A percentile compares a stretch with the other conserved stretches of the same genome.
These are phyloP conservation scores for Psephotus haematonotus DNA, from an alignment of 2,113 vertebrate species.

Conservation along the genomic window DNA sequence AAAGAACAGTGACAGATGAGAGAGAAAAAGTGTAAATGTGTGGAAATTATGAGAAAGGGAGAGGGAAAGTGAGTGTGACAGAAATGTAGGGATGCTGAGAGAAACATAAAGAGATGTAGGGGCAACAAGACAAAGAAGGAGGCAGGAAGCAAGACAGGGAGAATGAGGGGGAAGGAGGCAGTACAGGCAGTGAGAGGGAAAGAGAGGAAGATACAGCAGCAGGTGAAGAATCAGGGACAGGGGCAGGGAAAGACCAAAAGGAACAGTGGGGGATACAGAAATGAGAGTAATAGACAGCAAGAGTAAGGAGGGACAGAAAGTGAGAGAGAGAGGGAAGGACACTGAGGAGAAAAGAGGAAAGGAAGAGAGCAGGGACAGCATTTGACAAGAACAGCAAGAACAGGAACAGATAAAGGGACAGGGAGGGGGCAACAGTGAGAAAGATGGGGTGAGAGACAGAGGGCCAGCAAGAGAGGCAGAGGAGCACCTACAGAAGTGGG, in stretches of 20 bases:
- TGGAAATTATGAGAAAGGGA: not conserved
- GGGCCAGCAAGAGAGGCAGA: not conserved
- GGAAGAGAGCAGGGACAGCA: not conserved
- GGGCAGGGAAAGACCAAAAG: not conserved
- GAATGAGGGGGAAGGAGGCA: not conserved
- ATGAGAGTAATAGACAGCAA: not conserved
- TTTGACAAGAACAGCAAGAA: not conserved
- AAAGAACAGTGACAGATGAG: not conserved
- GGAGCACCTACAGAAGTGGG: not conserved
- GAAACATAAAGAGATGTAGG: not conserved
- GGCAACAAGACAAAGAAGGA: not conserved
- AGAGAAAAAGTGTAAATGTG: not conserved
- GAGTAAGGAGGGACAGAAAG: not conserved
- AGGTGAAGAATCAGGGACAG: not conserved
- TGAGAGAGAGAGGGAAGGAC: not conserved
- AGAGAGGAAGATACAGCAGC: not conserved
- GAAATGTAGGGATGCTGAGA: not conserved
- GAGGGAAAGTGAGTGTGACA: not conserved
- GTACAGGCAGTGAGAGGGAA: not conserved
- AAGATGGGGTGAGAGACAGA: not conserved
- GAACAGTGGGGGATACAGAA: not conserved
- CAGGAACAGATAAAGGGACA: not conserved
- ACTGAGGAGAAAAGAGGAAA: not conserved
- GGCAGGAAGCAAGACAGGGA: not conserved
- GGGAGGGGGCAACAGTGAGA: not conserved